Conservation (phyloP, 1,140 invertebrate genomes). For the Calosoma granatense region DNA sequence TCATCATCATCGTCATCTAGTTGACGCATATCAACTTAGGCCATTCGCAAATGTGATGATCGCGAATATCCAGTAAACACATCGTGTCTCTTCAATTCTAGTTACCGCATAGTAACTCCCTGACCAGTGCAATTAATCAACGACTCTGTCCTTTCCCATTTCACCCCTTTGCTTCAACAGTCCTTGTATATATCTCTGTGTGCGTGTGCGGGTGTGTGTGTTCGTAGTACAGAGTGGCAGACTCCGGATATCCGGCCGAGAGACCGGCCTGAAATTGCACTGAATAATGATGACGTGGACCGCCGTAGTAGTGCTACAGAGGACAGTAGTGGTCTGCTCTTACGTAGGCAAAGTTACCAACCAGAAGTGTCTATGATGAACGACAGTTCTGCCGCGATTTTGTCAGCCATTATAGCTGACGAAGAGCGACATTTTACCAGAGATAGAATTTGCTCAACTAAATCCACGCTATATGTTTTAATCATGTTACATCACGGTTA, state of each 20-base stretch:
- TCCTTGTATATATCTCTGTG: neutral
- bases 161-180: neutral
- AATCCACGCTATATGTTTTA: too few relatives aligned
- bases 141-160: neutral
- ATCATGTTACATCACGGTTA: too few relatives aligned
- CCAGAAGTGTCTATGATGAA: too few relatives aligned
- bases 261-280: neutral
- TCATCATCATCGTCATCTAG: neutral
- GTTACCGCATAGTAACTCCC: neutral
- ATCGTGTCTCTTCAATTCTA: neutral
- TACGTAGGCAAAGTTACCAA: too few relatives aligned
- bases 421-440: too few relatives aligned
- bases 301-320: too few relatives aligned
- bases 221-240: too few relatives aligned
- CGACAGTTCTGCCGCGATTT: too few relatives aligned
- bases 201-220: too few relatives aligned
- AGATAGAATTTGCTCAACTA: too few relatives aligned
- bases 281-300: slow-evolving; percentile 7
- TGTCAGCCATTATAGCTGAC: too few relatives aligned
- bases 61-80: neutral
- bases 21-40: neutral
- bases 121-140: slow-evolving; percentile 7
- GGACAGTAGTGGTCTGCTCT: too few relatives aligned
- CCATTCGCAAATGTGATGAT: neutral
- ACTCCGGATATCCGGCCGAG: neutral